A percentile compares a stretch with the other conserved stretches of the same genome.
phyloP scores from a whole-genome alignment of 1,140 invertebrate species.

The Nymphalis io region DNA sequence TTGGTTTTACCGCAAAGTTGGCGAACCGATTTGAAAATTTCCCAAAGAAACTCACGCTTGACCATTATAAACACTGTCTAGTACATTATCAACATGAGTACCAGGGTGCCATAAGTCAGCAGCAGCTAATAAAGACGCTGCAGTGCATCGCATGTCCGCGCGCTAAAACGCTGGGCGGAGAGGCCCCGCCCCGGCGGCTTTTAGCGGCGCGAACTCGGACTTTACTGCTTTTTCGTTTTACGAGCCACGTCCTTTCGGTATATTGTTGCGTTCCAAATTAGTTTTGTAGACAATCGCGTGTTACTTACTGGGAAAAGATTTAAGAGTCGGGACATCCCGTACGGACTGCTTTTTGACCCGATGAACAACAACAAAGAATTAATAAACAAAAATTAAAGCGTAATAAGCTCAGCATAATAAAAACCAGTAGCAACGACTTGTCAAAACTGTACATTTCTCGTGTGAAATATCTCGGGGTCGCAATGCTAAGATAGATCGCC shows the following conservation, averaged over 20 bases:
- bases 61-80: slow-evolving; percentile 29
- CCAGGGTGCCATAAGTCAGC: slow-evolving; percentile 49
- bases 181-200: slow-evolving; percentile 58
- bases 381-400: background rate
- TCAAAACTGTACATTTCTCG: background rate
- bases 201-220: slow-evolving; percentile 53
- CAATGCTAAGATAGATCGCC: slow-evolving; percentile 61
- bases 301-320: slow-evolving; percentile 34
- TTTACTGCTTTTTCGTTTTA: slow-evolving; percentile 64
- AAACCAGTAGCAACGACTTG: background rate
- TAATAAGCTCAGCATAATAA: too few relatives aligned
- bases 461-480: slow-evolving; percentile 20
- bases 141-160: slow-evolving; percentile 55
- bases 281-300: slow-evolving; percentile 53
- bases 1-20: background rate
- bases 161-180: slow-evolving; percentile 66
- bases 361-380: background rate
- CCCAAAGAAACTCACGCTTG: background rate
- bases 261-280: slow-evolving; percentile 66
- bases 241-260: slow-evolving; percentile 45
- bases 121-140: slow-evolving; percentile 63
- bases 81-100: slow-evolving; percentile 38
- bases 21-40: background rate
- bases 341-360: background rate
- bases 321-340: background rate